Evolutionary conservation across 2,888 invertebrate genomes (phyloP), one percentile per base, ranked within the genome.

Genomic region (Thelaira solivaga): DNA sequence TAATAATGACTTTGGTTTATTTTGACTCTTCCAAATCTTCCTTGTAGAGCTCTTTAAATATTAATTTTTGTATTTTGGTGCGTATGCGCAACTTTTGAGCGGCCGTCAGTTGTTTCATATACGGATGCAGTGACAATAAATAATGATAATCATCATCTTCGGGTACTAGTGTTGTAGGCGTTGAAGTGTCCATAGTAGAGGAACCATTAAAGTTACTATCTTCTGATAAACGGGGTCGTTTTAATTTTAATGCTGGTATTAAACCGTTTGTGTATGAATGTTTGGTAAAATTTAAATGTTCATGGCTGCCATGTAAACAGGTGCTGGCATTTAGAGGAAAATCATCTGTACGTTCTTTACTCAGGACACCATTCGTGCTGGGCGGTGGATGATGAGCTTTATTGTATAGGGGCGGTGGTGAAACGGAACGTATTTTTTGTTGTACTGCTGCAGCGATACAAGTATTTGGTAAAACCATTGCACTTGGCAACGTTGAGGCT

Each of bases 131-230:
- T 47, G 89, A 89, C 29, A 89, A 82, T 76, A 89, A 82, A 73
- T 89, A 89, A 75, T 89, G 88, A 80, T 89, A 89, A 72, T 89
- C 89, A 82, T 89, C 89, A 71, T 89, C 89, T 72, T 88, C 87
- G 5, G 88, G 87, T 75, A 87, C 87, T 41, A 85, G 18, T 0
- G 86, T 82, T 11, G 79, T 59, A 7, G 79, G 45, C 83, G 85
- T 87, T 45, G 79, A 75, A 20, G 81, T 84, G 68, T 88, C 88
- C 88, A 88, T 88, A 0, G 88, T 87, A 5, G 88, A 88, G 55
- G 88, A 88, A n/a, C 88, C 88, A 82, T 88, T 88, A 22, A 88
- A 88, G 61, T 88, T 88, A 55, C 88, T 88, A 43, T 88, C 88
- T 72, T 88, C 88, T 0, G 87, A 88, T 4, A 87, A 80, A 5